Base-by-base conservation (phyloP, 2,888 invertebrate genomes). In the Rhaphigaster nebulosa region DNA sequence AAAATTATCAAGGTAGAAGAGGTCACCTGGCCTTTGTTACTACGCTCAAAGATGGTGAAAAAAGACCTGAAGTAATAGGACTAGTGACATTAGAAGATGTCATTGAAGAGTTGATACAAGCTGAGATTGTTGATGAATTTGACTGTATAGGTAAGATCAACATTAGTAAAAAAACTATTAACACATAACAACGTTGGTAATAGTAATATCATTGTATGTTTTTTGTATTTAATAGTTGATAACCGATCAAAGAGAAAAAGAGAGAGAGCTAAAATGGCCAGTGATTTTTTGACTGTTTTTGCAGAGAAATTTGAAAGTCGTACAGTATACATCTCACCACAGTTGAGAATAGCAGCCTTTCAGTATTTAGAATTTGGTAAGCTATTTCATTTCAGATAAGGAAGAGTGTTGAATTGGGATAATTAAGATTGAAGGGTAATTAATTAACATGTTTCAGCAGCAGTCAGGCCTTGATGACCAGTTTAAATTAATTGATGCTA, bases 61-160 rank as follows among this genome's bases (percentile, higher is more conserved):
- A 89, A 50, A 38, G 54, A 38, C 60, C 76, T 13, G 90, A 87
- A 52, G 91, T 92, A 13, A 90, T 92, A 26, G 92, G 92, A 20
- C 76, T 92, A 4, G 91, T 92, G 8, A 92, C 92, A 23, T 90
- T 92, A 56, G 92, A 92, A 87, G 92, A 92, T 90, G 91, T 92
- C 0, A 92, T 92, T 34, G 92, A 92, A 91, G 92, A 92, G 89
- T 90, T 92, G 45, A 90, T 92, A 10, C 92, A 92, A 90, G 91
- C 90, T 20, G 92, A 92, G 90, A 92, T 92, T 15, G 91, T 91
- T 26, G 92, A 92, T 90, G 92, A 92, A 91, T 91, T 90, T 52
- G 92, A 92, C 50, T 89, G 89, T 23, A 91, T 91, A 20, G 90
- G 92, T 92, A 89, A 88, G 88, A 50, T 38, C 4, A 23, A n/a